Evolutionary conservation across 1,140 invertebrate genomes (phyloP).

Genomic region (Bombus sylvicola): DNA sequence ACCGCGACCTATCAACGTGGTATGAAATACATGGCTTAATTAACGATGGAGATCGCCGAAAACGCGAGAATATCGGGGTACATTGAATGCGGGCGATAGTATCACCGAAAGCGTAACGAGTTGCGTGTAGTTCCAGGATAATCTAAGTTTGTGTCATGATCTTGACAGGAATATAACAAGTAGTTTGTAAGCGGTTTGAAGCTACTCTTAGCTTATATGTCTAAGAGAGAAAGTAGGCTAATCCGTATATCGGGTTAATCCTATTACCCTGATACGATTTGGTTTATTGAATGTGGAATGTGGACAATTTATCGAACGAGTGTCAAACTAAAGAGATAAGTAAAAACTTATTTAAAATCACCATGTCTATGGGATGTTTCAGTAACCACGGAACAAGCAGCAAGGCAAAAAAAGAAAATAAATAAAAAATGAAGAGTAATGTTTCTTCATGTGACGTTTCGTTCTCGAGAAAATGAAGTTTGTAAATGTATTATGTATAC

Average conservation of each 20-base stretch:
- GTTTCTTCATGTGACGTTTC: too few species aligned
- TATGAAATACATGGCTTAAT: too few species aligned
- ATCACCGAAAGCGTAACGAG: conserved; percentile 40
- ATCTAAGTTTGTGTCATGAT: conserved; percentile 66
- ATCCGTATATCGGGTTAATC: conserved; percentile 58
- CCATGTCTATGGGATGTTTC: too few species aligned
- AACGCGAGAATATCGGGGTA: background rate
- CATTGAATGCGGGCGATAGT: conserved; percentile 44
- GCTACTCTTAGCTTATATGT: conserved; percentile 45
- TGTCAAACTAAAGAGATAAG: too few species aligned
- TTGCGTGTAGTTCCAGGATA: conserved; percentile 55
- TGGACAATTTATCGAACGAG: background rate
- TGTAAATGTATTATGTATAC: too few species aligned
- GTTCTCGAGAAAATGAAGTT: too few species aligned
- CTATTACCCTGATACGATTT: conserved; percentile 33
- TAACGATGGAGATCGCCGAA: background rate
- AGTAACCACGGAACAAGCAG: too few species aligned
- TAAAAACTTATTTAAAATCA: too few species aligned
- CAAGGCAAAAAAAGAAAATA: too few species aligned
- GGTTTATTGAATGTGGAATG: conserved; percentile 24
- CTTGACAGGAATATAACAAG: conserved; percentile 65
- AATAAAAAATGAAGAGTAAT: too few species aligned
- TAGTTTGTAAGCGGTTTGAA: conserved; percentile 60
- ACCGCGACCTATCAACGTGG: background rate
- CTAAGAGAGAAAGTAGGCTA: conserved; percentile 54